Evolutionary conservation across 1,140 invertebrate species (phyloP).

Genomic region (Heliconius himera): DNA sequence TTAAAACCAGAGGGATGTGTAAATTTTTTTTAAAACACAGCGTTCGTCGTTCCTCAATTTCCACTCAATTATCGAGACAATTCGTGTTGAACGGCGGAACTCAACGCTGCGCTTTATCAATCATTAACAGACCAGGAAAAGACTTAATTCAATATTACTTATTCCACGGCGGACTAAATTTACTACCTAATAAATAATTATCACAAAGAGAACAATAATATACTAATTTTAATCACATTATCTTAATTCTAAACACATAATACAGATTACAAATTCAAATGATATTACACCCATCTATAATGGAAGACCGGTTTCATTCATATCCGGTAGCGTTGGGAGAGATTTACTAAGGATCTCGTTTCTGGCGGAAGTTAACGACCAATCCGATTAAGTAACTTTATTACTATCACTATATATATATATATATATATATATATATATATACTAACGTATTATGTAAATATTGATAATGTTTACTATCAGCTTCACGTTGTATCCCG

Average conservation of each 20-base stretch:
- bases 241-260: background rate
- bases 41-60: too few relatives aligned
- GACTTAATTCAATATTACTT: too few relatives aligned
- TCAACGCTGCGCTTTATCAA: too few relatives aligned
- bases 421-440: background rate
- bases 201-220: background rate
- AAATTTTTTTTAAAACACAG: too few relatives aligned
- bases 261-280: background rate
- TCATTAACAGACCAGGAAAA: too few relatives aligned
- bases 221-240: background rate
- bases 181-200: background rate
- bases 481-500: too few relatives aligned
- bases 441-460: background rate
- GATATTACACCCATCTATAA: background rate
- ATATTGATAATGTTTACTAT: background rate
- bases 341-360: constrained; percentile 4
- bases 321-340: constrained; percentile 1
- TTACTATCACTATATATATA: background rate
- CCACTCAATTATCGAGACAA: too few relatives aligned
- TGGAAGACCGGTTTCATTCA: background rate
- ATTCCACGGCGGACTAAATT: too few relatives aligned
- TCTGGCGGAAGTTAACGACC: background rate
- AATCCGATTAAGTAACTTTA: constrained; percentile 1
- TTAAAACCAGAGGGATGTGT: too few relatives aligned
- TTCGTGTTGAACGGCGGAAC: too few relatives aligned